phyloP scores from a whole-genome alignment of 2,888 invertebrate genomes.

The Troides aeacus region DNA sequence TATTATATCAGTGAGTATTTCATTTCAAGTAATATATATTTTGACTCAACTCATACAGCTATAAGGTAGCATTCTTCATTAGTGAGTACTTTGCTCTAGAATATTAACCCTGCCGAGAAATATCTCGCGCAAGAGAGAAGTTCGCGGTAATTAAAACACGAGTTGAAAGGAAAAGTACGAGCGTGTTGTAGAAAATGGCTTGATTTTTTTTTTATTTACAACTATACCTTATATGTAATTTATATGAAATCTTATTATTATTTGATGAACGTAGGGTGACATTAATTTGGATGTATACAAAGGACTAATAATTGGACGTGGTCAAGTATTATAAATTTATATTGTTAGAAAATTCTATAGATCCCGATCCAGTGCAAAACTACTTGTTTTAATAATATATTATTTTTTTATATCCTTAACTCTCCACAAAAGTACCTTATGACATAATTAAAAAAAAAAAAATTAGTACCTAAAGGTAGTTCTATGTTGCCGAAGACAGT shows the following conservation, averaged over 20 bases:
- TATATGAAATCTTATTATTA: background rate
- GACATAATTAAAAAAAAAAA: too few relatives aligned
- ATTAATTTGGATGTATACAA: too few relatives aligned
- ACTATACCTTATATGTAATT: background rate
- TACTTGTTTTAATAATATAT: too few relatives aligned
- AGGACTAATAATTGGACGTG: too few relatives aligned
- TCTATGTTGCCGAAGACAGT: too few relatives aligned
- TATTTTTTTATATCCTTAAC: too few relatives aligned
- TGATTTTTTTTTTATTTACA: background rate
- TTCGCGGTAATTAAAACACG: slow-evolving; percentile 24
- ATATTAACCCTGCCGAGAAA: slow-evolving; percentile 17
- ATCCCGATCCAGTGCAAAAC: too few relatives aligned
- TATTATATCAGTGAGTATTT: background rate
- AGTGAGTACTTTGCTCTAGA: slow-evolving; percentile 10
- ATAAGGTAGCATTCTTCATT: slow-evolving; percentile 17
- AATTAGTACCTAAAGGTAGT: too few relatives aligned
- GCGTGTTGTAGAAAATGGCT: slow-evolving; percentile 7
- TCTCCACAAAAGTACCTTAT: too few relatives aligned
- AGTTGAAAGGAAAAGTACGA: slow-evolving; percentile 16
- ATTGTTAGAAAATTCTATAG: too few relatives aligned
- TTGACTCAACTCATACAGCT: background rate
- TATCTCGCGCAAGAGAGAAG: slow-evolving; percentile 13
- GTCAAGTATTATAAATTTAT: too few relatives aligned
- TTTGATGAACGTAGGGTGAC: background rate
- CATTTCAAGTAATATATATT: background rate